Base-by-base conservation (phyloP, 2,113 vertebrate genomes). In the Callipepla californica region DNA sequence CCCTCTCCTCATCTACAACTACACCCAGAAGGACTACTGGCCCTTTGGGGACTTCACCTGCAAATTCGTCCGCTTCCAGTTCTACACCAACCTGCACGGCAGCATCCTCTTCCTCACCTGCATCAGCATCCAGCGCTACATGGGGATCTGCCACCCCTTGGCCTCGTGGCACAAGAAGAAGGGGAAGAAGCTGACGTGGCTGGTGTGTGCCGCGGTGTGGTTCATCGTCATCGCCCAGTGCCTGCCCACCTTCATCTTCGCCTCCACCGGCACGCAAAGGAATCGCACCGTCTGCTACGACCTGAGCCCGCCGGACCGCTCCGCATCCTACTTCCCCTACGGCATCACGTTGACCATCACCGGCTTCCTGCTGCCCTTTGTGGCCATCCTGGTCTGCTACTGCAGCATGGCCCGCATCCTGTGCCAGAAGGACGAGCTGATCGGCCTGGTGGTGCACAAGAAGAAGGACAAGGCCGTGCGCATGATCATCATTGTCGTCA, bases 91-190 rank as follows among this genome's bases (percentile, higher is more conserved):
- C 95, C 96, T 99, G 5, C 99, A 99, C 0, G 81, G 99, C 89
- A 99, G 99, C 97, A 99, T 99, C 96, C 87, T 99, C 84, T 99
- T 99, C 98, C 99, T 99, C 95, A 99, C 99, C 87, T 99, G 99
- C 97, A 99, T 99, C 98, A 99, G 99, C 18, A 22, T 99, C 91
- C 99, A 99, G 94, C 98, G 99, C 65, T 99, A 99, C 76, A 85
- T 99, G 92, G 99, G 99, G 70, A 99, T 99, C 95, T 99, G 99
- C 97, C 98, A 99, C 91, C 99, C 99, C 0, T 48, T 99, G 59
- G 98, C 98, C 2, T 91, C 96, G 2, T 99, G 98, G 99, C 98
- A 98, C 97, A 99, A 98, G 93, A 97, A 95, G 32, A 98, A 98
- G 2, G 98, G 99, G 12, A 98, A 98, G 38, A 97, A 96, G 91